Conservation (phyloP, 2,797 vertebrate genomes). For the Cossypha caffra region DNA sequence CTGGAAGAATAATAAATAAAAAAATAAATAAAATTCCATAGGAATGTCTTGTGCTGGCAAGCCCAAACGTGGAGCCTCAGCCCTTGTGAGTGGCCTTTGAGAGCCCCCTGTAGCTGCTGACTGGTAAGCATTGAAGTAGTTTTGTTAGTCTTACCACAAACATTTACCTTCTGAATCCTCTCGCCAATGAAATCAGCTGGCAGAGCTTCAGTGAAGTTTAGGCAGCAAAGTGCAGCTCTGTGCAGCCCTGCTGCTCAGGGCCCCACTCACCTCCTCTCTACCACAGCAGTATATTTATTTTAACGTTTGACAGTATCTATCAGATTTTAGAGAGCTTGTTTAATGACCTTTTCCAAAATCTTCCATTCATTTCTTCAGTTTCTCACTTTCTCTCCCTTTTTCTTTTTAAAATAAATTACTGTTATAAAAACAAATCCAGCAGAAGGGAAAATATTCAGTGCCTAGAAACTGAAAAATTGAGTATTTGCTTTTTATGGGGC, state of each 20-base stretch:
- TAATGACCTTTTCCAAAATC: constrained; percentile 83
- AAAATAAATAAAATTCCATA: neutral
- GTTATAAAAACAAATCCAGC: constrained; percentile 85
- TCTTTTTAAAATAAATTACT: constrained; percentile 87
- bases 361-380: constrained; percentile 65
- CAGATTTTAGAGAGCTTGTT: constrained; percentile 75
- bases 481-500: constrained; percentile 85
- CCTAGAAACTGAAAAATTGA: constrained; percentile 82
- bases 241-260: neutral
- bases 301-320: constrained; percentile 52
- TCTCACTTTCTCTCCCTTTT: constrained; percentile 71
- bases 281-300: neutral
- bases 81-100: constrained; percentile 40
- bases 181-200: constrained; percentile 35
- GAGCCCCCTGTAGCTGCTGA: constrained; percentile 64
- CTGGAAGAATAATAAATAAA: neutral
- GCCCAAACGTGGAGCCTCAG: neutral
- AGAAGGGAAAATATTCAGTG: constrained; percentile 82
- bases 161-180: constrained; percentile 34
- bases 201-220: neutral
- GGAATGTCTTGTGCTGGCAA: neutral
- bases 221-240: constrained; percentile 2
- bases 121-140: constrained; percentile 41
- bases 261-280: neutral
- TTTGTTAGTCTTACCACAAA: constrained; percentile 10